These are phyloP conservation scores for Trissolcus basalis DNA, from an alignment of 1,140 invertebrate species.

Conservation along the genomic window DNA sequence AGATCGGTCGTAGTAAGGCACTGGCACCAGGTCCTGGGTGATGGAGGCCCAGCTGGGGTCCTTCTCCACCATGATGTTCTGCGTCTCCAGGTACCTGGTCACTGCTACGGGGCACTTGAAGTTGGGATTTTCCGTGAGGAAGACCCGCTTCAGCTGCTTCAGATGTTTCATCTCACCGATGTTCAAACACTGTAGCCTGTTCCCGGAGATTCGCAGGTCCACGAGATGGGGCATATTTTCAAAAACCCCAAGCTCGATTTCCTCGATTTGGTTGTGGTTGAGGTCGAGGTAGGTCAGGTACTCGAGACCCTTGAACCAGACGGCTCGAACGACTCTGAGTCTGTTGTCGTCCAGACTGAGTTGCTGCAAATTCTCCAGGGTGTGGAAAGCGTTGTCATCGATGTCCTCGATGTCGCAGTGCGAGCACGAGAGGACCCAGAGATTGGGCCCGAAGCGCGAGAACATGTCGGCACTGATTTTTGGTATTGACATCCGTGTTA, in stretches of 20 bases:
- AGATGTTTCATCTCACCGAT: conserved; percentile 60
- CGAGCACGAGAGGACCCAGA: conserved; percentile 67
- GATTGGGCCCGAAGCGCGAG: conserved; percentile 63
- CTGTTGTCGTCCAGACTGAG: conserved; percentile 68
- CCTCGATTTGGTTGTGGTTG: conserved; percentile 68
- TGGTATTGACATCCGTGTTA: conserved; percentile 60
- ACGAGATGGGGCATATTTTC: conserved; percentile 60
- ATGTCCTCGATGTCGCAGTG: conserved; percentile 67
- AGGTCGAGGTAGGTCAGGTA: conserved; percentile 70
- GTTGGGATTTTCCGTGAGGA: conserved; percentile 65
- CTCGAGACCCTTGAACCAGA: conserved; percentile 65
- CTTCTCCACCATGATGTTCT: conserved; percentile 58
- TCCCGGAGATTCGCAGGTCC: conserved; percentile 71
- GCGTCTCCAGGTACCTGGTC: conserved; percentile 57
- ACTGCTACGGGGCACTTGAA: conserved; percentile 70
- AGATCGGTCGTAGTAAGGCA: not conserved
- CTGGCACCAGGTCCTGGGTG: conserved; percentile 46
- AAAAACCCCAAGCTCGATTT: conserved; percentile 67
- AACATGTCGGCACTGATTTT: conserved; percentile 60
- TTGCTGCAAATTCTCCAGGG: conserved; percentile 65
- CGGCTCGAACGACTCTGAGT: conserved; percentile 55
- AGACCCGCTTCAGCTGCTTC: conserved; percentile 64
- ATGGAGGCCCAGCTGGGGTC: conserved; percentile 64
- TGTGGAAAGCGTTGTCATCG: conserved; percentile 63
- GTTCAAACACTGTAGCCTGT: conserved; percentile 68